A percentile compares a stretch with the other conserved stretches of the same genome.
Conservation (phyloP, 2,113 vertebrate species). For the Gymnorhina tibicen region DNA sequence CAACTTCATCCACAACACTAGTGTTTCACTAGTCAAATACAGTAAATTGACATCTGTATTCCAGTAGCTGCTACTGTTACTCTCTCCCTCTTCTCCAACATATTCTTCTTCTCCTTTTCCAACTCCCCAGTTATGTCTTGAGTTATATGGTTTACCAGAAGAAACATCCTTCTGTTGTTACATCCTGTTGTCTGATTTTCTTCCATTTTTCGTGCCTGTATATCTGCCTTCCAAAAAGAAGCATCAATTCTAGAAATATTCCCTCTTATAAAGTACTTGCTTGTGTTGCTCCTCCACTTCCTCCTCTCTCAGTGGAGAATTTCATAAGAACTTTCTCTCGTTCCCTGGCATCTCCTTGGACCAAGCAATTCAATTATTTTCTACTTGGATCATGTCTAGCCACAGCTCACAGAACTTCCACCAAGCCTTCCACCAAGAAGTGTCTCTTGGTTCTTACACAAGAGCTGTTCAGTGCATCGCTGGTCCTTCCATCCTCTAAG, state of each 20-base stretch:
- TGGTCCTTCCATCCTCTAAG: neutral
- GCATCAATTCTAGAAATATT: neutral
- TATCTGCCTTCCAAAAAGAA: neutral
- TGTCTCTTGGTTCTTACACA: neutral
- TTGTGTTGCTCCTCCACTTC: neutral
- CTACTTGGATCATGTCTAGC: neutral
- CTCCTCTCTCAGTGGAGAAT: neutral
- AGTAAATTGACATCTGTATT: neutral
- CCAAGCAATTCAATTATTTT: neutral
- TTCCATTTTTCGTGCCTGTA: neutral
- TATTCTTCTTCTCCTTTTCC: neutral
- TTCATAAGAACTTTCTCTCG: neutral
- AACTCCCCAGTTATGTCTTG: neutral
- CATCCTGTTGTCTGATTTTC: neutral
- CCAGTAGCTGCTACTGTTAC: neutral
- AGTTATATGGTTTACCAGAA: neutral
- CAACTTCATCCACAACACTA: neutral
- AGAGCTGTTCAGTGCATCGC: rapidly evolving
- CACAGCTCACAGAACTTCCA: neutral
- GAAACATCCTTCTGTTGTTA: neutral
- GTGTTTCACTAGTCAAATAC: neutral
- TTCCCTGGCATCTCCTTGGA: neutral
- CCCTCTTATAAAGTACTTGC: neutral
- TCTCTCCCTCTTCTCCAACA: neutral
- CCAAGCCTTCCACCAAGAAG: neutral